A percentile compares a stretch with the other conserved stretches of the same genome.
phyloP scores from a whole-genome alignment of 2,888 invertebrate genomes.

The Hyposoter dolosus region DNA sequence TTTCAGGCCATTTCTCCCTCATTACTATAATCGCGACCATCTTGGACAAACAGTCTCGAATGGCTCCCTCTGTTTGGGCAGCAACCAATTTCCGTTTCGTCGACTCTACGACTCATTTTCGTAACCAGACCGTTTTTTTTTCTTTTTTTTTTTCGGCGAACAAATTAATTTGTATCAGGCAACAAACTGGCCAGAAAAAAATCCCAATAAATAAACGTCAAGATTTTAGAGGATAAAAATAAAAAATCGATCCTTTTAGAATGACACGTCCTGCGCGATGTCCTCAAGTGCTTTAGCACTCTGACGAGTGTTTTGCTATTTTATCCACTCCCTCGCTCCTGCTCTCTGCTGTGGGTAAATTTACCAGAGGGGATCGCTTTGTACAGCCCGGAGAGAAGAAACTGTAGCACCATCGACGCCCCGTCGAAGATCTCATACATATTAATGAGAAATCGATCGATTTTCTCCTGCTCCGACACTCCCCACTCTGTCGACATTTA shows the following conservation, averaged over 20 bases:
- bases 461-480: slow-evolving; percentile 69
- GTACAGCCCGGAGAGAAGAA: slow-evolving; percentile 26
- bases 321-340: neutral
- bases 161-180: neutral
- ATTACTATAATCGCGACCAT: slow-evolving; percentile 15
- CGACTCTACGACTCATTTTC: neutral
- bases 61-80: neutral
- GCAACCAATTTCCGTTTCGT: neutral
- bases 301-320: slow-evolving; percentile 34
- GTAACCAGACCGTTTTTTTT: neutral
- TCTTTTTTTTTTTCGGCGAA: neutral
- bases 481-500: slow-evolving; percentile 1
- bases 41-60: neutral
- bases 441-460: slow-evolving; percentile 82
- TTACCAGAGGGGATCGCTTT: slow-evolving; percentile 45
- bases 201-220: neutral
- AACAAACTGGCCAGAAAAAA: no score
- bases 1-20: slow-evolving; percentile 38
- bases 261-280: neutral
- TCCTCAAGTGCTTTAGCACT: slow-evolving; percentile 28
- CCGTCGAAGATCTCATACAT: slow-evolving; percentile 82
- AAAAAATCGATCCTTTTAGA: slow-evolving; percentile 51
- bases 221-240: neutral
- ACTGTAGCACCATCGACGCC: slow-evolving; percentile 60
- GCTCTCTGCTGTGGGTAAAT: slow-evolving; percentile 25